Evolutionary conservation across 2,888 invertebrate genomes (phyloP), one percentile per base, ranked within the genome.

Genomic region (Sycophila texana): DNA sequence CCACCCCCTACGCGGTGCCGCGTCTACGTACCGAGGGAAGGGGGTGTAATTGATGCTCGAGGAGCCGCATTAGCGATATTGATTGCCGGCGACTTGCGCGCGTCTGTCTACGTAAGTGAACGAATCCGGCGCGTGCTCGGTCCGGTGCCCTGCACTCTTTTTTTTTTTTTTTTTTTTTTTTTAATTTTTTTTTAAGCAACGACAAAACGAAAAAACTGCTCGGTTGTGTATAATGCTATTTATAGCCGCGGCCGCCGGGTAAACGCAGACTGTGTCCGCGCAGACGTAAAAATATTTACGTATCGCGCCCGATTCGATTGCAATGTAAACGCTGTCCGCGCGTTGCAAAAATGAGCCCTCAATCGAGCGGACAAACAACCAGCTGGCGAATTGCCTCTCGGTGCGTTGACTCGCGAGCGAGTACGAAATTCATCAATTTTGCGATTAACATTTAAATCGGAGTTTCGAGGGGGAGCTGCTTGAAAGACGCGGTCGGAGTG

Each of bases 61-160:
- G 58, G 74, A 75, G 79, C 66, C 30, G 66, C 63, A 71, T 75
- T 74, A 66, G 58, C 30, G 70, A 55, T 75, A 79, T 79, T 53
- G 79, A 79, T 79, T 71, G n/a, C 49, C 51, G 18, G n/a, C 61
- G 49, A 39, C 55, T 12, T 18, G 57, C 65, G 60, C 4, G 18
- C n/a, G 51, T 53, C 53, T 18, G 51, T 53, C 53, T 18, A 18
- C 18, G 47, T 16, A 26, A 39, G 22, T 13, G 10, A 39, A 7
- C 39, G 39, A 39, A 7, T 39, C 39, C 39, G 39, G 10, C 10
- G 39, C 39, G 26, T 3, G 26, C 26, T 26, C 26, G 5, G 39
- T 39, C 39, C 39, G 7, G 10, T 39, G 39, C 39, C 10, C 30
- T 4, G n/a, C 26, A 26, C 26, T 26, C 3, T 26, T 3, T 26